Conservation (phyloP, 1,140 invertebrate species). For the Himalopsyche phryganea region DNA sequence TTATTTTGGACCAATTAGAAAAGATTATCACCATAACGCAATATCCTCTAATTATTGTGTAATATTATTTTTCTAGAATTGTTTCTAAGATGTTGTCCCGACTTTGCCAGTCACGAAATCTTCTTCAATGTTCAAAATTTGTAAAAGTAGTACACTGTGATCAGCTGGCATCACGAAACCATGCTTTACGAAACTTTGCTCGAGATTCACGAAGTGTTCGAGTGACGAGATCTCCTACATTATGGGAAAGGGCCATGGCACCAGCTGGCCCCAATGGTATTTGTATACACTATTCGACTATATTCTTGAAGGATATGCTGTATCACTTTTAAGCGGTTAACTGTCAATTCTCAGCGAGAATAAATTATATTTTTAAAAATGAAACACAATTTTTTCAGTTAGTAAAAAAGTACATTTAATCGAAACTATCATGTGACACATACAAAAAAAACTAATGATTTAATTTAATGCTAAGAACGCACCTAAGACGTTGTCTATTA, state of each 20-base stretch:
- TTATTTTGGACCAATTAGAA: too few relatives aligned
- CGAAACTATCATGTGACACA: too few relatives aligned
- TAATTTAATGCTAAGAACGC: too few relatives aligned
- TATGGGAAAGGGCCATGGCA: conserved; percentile 50
- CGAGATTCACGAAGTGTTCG: conserved; percentile 40
- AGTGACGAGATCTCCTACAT: conserved; percentile 37
- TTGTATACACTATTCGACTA: not conserved
- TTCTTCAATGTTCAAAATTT: conserved; percentile 4
- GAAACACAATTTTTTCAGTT: too few relatives aligned
- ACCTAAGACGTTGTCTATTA: too few relatives aligned
- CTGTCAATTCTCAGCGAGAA: too few relatives aligned
- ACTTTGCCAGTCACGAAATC: conserved; percentile 9
- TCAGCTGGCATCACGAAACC: conserved; percentile 33
- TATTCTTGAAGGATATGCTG: too few relatives aligned
- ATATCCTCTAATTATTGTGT: conserved; percentile 10
- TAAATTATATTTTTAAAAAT: too few relatives aligned
- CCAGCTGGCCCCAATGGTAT: conserved; percentile 50
- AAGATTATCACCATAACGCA: not conserved
- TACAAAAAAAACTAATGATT: too few relatives aligned
- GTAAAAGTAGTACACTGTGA: conserved; percentile 11
- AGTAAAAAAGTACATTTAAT: too few relatives aligned
- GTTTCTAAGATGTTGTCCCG: conserved; percentile 19
- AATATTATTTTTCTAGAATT: conserved; percentile 6
- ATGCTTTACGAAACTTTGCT: conserved; percentile 46
- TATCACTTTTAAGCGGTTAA: too few relatives aligned